Percentiles rank a stretch among this genome's conserved stretches.
Evolutionary conservation across 1,140 invertebrate genomes (phyloP).

Genomic region (Radopholus similis): DNA sequence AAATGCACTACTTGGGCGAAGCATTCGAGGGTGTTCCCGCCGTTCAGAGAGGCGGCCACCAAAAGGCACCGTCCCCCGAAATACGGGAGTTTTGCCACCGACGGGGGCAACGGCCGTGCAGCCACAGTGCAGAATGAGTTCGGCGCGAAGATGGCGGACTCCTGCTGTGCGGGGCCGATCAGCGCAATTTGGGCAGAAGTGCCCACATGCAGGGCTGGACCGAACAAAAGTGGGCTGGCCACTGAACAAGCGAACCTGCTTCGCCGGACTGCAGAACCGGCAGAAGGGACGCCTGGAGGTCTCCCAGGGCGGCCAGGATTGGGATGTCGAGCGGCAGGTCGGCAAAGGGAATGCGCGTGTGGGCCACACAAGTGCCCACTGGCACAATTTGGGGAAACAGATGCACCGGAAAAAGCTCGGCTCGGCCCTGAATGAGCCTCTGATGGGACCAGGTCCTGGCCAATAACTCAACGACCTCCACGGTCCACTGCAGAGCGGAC

Average conservation of each 20-base stretch:
- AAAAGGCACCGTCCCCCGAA: conserved; percentile 17
- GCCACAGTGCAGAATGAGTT: too few species aligned
- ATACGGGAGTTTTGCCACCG: conserved; percentile 10
- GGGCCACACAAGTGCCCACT: conserved; percentile 3
- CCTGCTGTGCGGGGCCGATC: not conserved
- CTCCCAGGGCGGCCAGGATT: conserved; percentile 19
- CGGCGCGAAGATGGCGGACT: too few species aligned
- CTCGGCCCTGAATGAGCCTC: conserved; percentile 13
- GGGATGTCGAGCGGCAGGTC: conserved; percentile 8
- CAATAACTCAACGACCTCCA: conserved; percentile 12
- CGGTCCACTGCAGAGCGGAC: conserved; percentile 2
- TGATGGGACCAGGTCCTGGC: not conserved
- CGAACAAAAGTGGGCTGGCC: not conserved
- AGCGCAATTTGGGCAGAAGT: conserved; percentile 26
- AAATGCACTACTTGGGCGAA: conserved; percentile 18
- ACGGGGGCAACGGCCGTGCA: not conserved
- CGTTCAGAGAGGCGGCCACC: conserved; percentile 30
- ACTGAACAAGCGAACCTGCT: conserved; percentile 27
- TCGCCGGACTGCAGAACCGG: conserved; percentile 11
- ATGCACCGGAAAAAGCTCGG: conserved; percentile 13
- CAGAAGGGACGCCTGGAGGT: conserved; percentile 22
- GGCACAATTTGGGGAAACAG: conserved; percentile 23
- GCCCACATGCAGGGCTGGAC: conserved; percentile 25
- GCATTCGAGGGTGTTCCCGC: conserved; percentile 19
- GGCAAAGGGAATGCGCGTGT: conserved; percentile 4